A percentile compares a stretch with the other conserved stretches of the same genome.
Evolutionary conservation across 2,113 vertebrate species (phyloP).

Genomic region (Isurus oxyrinchus): DNA sequence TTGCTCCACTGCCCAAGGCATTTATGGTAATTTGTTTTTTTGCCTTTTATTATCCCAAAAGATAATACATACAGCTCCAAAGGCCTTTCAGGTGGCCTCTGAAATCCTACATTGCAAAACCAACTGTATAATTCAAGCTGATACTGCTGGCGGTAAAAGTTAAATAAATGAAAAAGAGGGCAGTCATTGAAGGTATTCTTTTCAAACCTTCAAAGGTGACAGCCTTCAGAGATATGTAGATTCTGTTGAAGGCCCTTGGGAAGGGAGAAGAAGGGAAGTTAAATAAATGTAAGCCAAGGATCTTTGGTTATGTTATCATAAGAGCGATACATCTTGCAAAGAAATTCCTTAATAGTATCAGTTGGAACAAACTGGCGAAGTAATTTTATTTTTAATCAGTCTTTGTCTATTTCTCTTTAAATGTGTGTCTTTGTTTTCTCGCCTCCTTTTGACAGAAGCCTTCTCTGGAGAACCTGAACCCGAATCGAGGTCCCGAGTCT

Average conservation of each 20-base stretch:
- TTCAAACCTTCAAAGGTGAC: constrained; percentile 26
- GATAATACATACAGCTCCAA: background rate
- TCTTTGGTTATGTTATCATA: background rate
- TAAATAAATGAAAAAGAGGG: background rate
- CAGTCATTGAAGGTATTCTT: constrained; percentile 28
- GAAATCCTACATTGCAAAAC: background rate
- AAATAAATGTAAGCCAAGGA: constrained; percentile 29
- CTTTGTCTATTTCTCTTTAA: background rate
- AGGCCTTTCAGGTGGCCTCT: background rate
- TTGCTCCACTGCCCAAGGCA: background rate
- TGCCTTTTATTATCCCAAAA: background rate
- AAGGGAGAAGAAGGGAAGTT: background rate
- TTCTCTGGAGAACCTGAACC: constrained; percentile 68
- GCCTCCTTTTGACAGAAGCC: constrained; percentile 18
- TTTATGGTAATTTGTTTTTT: background rate
- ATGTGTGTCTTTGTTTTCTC: background rate
- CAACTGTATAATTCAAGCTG: background rate
- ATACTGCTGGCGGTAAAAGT: background rate
- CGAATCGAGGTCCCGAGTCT: constrained; percentile 83
- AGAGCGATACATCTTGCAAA: background rate
- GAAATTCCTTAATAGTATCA: background rate
- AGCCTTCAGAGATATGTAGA: constrained; percentile 21
- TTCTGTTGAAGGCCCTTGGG: background rate
- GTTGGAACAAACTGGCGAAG: background rate
- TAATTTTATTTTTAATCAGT: constrained; percentile 12